Percentiles rank a stretch among this genome's conserved stretches.
phyloP scores from a whole-genome alignment of 1,140 invertebrate species.

The Muscidifurax raptorellus region DNA sequence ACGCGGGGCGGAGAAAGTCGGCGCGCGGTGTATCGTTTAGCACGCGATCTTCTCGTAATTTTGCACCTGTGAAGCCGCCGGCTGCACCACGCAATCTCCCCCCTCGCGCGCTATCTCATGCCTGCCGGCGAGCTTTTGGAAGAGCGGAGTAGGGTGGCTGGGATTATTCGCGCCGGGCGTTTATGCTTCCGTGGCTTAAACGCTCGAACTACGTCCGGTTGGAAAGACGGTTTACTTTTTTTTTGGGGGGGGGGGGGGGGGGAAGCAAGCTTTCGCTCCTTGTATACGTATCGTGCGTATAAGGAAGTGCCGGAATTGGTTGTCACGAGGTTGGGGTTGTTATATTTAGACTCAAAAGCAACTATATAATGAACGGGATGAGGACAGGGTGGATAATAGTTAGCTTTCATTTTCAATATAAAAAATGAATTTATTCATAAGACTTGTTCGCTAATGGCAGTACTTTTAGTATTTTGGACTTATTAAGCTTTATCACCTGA shows the following conservation, averaged over 20 bases:
- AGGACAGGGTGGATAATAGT: no score
- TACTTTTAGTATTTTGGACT: no score
- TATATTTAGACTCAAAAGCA: no score
- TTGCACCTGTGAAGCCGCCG: conserved; percentile 58
- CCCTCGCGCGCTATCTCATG: neutral
- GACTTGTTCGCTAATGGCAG: no score
- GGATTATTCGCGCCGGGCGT: neutral
- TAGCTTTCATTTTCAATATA: no score
- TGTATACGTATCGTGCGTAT: no score
- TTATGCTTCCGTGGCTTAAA: conserved; percentile 19
- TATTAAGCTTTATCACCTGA: no score
- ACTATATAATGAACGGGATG: no score
- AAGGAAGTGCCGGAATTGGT: no score
- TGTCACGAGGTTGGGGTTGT: no score
- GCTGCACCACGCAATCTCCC: conserved; percentile 46
- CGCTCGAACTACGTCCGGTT: neutral
- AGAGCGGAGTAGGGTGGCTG: neutral
- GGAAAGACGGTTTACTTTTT: neutral
- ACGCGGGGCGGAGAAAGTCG: conserved; percentile 41
- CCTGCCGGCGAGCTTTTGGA: neutral
- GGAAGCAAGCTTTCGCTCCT: no score
- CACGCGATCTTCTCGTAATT: conserved; percentile 73
- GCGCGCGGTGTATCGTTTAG: conserved; percentile 65
- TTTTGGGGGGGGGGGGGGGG: neutral
- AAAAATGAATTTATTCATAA: no score